Conservation (phyloP, 2,113 vertebrate genomes). For the Nothobranchius kuhntae region DNA sequence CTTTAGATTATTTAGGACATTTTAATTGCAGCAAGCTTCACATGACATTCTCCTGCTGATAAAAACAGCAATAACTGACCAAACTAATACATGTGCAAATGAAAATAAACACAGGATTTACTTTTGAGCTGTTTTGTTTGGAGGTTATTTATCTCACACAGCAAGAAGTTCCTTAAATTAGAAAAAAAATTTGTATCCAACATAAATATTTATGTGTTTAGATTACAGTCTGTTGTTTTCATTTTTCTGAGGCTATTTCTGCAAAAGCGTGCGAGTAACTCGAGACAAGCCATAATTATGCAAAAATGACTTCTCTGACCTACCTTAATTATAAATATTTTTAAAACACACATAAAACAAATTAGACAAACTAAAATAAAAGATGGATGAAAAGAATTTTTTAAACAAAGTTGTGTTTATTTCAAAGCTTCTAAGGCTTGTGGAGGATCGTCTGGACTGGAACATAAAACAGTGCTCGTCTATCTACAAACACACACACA, state of each 20-base stretch:
- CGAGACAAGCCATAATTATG: background rate
- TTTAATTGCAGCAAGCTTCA: too few species aligned
- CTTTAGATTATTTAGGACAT: too few species aligned
- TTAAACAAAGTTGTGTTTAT: constrained; percentile 2
- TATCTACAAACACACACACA: background rate
- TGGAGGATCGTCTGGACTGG: background rate
- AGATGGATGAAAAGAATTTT: background rate
- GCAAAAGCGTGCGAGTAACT: background rate
- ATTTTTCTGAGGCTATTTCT: background rate
- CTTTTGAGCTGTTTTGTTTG: background rate
- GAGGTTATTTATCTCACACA: too few species aligned
- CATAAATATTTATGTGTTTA: background rate
- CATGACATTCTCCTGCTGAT: too few species aligned
- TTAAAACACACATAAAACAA: background rate
- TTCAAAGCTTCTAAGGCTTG: background rate
- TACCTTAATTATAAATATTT: background rate
- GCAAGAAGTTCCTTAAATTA: background rate
- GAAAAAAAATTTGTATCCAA: background rate
- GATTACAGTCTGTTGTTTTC: background rate
- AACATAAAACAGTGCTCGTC: constrained; percentile 9
- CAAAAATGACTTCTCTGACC: background rate
- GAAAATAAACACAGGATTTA: background rate
- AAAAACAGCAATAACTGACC: background rate
- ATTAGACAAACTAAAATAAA: background rate
- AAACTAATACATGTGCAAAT: background rate